Evolutionary conservation across 2,797 vertebrate species (phyloP), one percentile per base, ranked within the genome.

Genomic region (Diplodus sargus): DNA sequence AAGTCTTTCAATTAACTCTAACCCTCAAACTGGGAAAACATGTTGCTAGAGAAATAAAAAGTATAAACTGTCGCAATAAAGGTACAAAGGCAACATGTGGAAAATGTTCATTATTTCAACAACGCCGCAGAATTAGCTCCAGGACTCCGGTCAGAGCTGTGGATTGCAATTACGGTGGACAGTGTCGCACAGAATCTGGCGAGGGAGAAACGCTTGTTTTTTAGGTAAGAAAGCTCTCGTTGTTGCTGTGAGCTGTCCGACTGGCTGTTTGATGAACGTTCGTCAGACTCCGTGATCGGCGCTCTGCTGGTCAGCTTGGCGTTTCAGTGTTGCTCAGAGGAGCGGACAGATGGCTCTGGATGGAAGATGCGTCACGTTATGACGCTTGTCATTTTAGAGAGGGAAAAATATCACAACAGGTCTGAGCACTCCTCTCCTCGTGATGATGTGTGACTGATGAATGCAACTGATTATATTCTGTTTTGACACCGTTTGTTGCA

Each of bases 331-430:
- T n/a, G 49, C 14, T 16, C 49, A 47, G 12, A 45, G 11, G 39
- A 25, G 39, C 52, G 15, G 34, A 68, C 67, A 47, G 42, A 57
- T 70, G 67, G 67, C 42, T 45, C n/a, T n/a, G 18, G 64, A 43
- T 42, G n/a, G 15, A 17, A 23, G 22, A 54, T 25, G 51, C 49
- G 34, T 53, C 51, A 53, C 14, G 3, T 22, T 16, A 60, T 30
- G 7, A 49, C 49, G 18, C 45, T 14, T 30, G 4, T 4, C 7
- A 30, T 14, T 49, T 64, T 64, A 18, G 61, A 63, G 17, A 22
- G n/a, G 5, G 23, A 23, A 20, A 49, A 4, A 47, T 47, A 49
- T 20, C 48, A 18, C 9, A 51, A 51, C 49, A 51, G 18, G 52
- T 54, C 23, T 54, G 14, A 53, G 22, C 15, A 4, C 25, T 30